phyloP scores from a whole-genome alignment of 2,888 invertebrate genomes.

The Oscheius sp. region DNA sequence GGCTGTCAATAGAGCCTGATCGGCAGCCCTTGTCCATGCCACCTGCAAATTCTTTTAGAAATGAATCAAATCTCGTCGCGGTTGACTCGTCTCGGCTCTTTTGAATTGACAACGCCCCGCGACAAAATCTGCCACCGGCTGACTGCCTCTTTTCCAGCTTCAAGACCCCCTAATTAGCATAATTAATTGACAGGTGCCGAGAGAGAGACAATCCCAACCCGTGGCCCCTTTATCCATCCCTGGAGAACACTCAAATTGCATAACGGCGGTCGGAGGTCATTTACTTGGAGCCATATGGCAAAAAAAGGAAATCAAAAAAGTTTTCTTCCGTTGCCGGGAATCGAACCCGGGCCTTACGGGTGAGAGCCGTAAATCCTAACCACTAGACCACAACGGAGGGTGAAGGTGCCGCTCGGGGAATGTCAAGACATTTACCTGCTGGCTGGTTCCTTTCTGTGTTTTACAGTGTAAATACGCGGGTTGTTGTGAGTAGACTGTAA shows the following conservation, averaged over 20 bases:
- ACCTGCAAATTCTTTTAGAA: constrained; percentile 43
- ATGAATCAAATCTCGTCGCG: constrained; percentile 9
- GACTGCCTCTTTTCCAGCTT: constrained; percentile 18
- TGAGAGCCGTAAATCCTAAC: constrained; percentile 63
- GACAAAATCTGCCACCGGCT: constrained; percentile 1
- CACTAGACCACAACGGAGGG: constrained; percentile 60
- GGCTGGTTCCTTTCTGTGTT: constrained; percentile 51
- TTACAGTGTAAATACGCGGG: constrained; percentile 71
- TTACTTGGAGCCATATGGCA: not conserved
- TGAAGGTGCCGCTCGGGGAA: constrained; percentile 27
- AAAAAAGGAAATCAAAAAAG: not conserved
- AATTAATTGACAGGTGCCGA: constrained; percentile 37
- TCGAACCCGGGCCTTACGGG: constrained; percentile 62
- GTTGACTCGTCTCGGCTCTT: not conserved
- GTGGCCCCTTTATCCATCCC: too few species aligned
- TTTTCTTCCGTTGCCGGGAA: constrained; percentile 59
- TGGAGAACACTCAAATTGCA: constrained; percentile 30
- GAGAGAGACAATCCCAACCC: constrained; percentile 23
- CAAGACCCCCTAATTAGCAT: constrained; percentile 30
- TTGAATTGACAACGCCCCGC: too few species aligned
- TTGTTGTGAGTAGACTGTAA: constrained; percentile 61
- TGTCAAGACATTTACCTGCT: constrained; percentile 40
- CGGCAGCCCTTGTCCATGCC: constrained; percentile 68
- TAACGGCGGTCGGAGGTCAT: constrained; percentile 7
- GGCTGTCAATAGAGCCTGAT: constrained; percentile 70